These are phyloP conservation scores for Gadopsis marmoratus DNA, from an alignment of 2,797 vertebrate genomes.

Conservation along the genomic window DNA sequence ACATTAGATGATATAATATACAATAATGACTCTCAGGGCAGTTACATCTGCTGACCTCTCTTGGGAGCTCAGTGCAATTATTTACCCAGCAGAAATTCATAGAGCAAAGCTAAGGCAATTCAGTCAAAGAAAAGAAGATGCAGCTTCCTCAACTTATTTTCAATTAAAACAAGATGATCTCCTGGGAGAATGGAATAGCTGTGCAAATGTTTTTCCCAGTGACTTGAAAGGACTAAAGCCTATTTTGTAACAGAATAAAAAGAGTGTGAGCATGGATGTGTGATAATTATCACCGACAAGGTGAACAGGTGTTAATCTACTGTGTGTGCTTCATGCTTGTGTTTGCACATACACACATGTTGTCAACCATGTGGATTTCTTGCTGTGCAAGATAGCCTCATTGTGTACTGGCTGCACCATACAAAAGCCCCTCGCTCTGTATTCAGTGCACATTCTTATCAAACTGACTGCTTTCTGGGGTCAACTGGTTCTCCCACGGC, in stretches of 20 bases:
- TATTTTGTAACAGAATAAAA: slow-evolving; percentile 50
- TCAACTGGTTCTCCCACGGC: slow-evolving; percentile 38
- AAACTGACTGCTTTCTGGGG: slow-evolving; percentile 36
- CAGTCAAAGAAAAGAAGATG: slow-evolving; percentile 63
- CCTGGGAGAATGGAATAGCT: slow-evolving; percentile 20
- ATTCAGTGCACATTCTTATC: slow-evolving; percentile 40
- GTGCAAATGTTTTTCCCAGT: slow-evolving; percentile 7
- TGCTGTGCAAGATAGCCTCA: not conserved
- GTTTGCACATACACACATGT: not conserved
- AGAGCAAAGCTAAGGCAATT: slow-evolving; percentile 68
- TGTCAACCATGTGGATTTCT: not conserved
- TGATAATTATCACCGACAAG: slow-evolving; percentile 42
- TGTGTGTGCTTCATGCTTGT: not conserved
- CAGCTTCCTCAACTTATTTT: slow-evolving; percentile 62
- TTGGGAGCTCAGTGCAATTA: slow-evolving; percentile 72
- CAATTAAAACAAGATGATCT: slow-evolving; percentile 55
- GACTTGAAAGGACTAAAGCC: slow-evolving; percentile 12
- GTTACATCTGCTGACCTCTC: slow-evolving; percentile 75
- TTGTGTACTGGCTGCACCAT: not conserved
- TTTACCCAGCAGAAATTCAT: slow-evolving; percentile 75
- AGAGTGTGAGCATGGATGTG: slow-evolving; percentile 25
- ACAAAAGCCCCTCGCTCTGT: slow-evolving; percentile 17
- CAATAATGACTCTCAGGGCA: slow-evolving; percentile 76
- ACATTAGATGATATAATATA: slow-evolving; percentile 71
- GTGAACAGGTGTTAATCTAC: slow-evolving; percentile 20